Evolutionary conservation across 2,113 vertebrate species (phyloP).

Genomic region (Grantiella picta): DNA sequence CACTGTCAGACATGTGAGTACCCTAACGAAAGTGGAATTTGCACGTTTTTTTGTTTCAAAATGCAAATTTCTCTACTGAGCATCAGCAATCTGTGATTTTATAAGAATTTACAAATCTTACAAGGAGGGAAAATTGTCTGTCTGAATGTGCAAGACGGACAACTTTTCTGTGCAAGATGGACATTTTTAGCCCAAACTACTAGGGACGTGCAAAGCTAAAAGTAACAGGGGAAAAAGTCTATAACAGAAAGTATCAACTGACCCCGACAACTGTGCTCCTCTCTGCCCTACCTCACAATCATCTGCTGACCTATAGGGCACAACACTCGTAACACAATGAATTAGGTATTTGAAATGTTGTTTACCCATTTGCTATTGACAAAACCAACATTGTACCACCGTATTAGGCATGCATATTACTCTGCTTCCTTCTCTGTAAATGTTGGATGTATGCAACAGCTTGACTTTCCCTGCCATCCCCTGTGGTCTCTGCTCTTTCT

Average conservation of each 20-base stretch:
- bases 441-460: not conserved
- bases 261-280: not conserved
- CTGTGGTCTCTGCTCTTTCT: not conserved
- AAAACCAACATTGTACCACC: not conserved
- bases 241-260: not conserved
- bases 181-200: not conserved
- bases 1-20: not conserved
- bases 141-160: not conserved
- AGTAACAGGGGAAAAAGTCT: not conserved
- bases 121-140: not conserved
- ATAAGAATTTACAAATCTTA: not conserved
- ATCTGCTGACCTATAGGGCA: not conserved
- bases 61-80: not conserved
- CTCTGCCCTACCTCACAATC: not conserved
- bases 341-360: not conserved
- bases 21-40: not conserved
- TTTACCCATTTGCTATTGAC: not conserved
- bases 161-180: no score
- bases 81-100: not conserved
- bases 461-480: not conserved
- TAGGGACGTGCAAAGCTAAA: not conserved
- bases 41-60: not conserved
- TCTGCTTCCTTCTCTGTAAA: not conserved
- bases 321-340: not conserved
- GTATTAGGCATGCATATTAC: not conserved